Conservation (phyloP, 2,113 vertebrate genomes). For the Grantiella picta region DNA sequence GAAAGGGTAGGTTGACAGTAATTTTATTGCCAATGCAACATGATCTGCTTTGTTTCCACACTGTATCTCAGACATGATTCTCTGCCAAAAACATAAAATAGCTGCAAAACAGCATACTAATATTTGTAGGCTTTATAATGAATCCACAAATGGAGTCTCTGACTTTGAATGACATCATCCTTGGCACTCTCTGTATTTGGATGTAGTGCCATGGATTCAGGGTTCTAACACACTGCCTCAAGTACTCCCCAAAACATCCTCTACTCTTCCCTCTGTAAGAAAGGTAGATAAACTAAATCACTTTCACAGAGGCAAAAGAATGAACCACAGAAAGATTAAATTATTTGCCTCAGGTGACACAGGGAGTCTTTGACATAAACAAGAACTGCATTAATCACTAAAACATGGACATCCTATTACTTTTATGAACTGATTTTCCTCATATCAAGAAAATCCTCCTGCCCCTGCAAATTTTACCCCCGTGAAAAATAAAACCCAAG, state of each 20-base stretch:
- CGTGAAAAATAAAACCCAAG: neutral
- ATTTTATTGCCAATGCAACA: neutral
- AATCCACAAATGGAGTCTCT: neutral
- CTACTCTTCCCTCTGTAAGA: neutral
- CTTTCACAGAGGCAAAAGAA: neutral
- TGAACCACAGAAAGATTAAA: neutral
- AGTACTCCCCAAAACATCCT: neutral
- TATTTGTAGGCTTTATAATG: neutral
- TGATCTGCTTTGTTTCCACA: neutral
- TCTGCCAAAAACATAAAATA: neutral
- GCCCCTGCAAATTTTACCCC: neutral
- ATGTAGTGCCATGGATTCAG: neutral
- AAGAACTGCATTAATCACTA: neutral
- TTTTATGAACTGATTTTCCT: neutral
- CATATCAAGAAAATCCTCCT: neutral
- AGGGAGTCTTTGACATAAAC: neutral
- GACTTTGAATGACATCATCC: neutral
- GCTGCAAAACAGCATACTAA: neutral
- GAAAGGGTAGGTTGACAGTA: constrained; percentile 83
- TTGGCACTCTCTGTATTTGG: neutral
- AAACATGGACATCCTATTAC: neutral
- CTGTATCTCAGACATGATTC: neutral
- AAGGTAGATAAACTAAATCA: neutral
- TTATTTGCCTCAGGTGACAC: neutral
- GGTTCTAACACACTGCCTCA: neutral